Conservation (phyloP, 2,113 vertebrate species). For the Hydrochoerus hydrochaeris region DNA sequence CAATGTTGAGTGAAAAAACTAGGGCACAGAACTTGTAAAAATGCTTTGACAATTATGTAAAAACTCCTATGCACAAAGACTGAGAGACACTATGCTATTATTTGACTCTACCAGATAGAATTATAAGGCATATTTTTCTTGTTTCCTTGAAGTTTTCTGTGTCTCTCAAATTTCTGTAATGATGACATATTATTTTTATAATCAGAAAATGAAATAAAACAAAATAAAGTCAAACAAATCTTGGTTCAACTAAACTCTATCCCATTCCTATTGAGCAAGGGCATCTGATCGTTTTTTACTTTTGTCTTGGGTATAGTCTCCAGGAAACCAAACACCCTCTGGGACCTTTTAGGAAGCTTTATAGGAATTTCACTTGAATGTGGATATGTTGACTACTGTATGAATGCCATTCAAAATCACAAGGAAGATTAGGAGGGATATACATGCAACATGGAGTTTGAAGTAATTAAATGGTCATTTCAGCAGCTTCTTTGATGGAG, state of each 20-base stretch:
- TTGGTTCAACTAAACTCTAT: not conserved
- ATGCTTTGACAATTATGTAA: slow-evolving; percentile 14
- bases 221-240: not conserved
- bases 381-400: not conserved
- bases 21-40: not conserved
- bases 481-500: not conserved
- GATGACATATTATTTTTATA: slow-evolving; percentile 1
- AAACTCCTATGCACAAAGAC: not conserved
- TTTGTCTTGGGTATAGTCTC: not conserved
- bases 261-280: not conserved
- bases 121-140: not conserved
- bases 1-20: not conserved
- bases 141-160: slow-evolving; percentile 15
- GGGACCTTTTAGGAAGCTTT: not conserved
- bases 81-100: not conserved
- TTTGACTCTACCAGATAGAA: not conserved
- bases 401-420: not conserved
- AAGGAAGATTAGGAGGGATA: not conserved
- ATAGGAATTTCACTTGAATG: not conserved
- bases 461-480: not conserved
- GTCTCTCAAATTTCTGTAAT: slow-evolving; percentile 12
- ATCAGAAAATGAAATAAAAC: slow-evolving; percentile 45
- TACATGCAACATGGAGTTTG: not conserved
- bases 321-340: not conserved
- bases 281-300: not conserved